A percentile compares a stretch with the other conserved stretches of the same genome.
Evolutionary conservation across 2,113 vertebrate genomes (phyloP).

Genomic region (Hippoglossus stenolepis): DNA sequence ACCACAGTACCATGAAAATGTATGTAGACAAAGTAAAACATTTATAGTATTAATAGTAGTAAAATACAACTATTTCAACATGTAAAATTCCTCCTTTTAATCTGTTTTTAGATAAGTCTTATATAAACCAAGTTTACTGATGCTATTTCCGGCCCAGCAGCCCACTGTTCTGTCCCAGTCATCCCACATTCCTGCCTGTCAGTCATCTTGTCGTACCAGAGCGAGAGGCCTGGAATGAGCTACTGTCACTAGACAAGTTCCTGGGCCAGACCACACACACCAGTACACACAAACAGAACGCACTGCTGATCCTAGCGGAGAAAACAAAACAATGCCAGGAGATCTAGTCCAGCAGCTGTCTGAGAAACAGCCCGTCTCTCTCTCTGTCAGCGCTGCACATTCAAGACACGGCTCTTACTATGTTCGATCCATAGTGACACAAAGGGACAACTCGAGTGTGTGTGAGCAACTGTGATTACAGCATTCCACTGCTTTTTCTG

Average conservation of each 20-base stretch:
- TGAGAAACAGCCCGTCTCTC: slow-evolving; percentile 48
- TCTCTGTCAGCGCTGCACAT: slow-evolving; percentile 35
- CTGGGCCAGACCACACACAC: slow-evolving; percentile 57
- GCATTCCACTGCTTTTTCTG: slow-evolving; percentile 67
- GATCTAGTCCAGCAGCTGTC: slow-evolving; percentile 61
- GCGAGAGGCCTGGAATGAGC: slow-evolving; percentile 56
- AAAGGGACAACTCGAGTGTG: slow-evolving; percentile 71
- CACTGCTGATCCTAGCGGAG: slow-evolving; percentile 39
- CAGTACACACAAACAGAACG: slow-evolving; percentile 1
- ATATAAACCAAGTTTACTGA: slow-evolving; percentile 24
- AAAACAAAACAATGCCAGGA: slow-evolving; percentile 44
- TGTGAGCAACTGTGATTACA: slow-evolving; percentile 43
- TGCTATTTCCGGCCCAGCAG: slow-evolving; percentile 59
- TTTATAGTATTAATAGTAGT: too few species aligned
- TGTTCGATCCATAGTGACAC: slow-evolving; percentile 50
- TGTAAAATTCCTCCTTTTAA: background rate
- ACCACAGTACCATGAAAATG: too few species aligned
- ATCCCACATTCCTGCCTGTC: slow-evolving; percentile 60
- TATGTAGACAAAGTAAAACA: too few species aligned
- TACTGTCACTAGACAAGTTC: slow-evolving; percentile 46
- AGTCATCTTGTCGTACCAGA: slow-evolving; percentile 45
- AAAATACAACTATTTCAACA: background rate
- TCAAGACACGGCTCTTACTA: slow-evolving; percentile 58
- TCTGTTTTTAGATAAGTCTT: slow-evolving; percentile 10
- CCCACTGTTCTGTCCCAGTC: slow-evolving; percentile 40